These are phyloP conservation scores for Notamacropus eugenii DNA, from an alignment of 2,797 vertebrate species.

Conservation along the genomic window DNA sequence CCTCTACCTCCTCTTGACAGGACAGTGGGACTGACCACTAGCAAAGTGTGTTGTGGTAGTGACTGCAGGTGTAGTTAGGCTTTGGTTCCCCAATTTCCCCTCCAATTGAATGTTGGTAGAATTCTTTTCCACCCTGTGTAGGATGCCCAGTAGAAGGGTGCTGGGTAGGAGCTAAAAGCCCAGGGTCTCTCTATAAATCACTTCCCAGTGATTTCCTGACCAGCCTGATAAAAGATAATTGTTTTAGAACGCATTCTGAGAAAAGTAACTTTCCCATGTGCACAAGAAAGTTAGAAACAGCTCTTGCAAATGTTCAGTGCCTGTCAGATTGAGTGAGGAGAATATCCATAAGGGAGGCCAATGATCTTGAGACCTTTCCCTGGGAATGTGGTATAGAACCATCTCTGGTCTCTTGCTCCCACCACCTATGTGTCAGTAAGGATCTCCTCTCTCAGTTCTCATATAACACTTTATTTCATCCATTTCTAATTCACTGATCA, in stretches of 20 bases:
- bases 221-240: not conserved
- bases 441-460: not conserved
- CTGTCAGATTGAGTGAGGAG: not conserved
- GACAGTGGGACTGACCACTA: not conserved
- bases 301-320: not conserved
- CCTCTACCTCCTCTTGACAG: not conserved
- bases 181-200: not conserved
- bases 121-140: not conserved
- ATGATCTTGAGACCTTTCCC: not conserved
- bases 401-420: not conserved
- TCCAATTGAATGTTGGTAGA: not conserved
- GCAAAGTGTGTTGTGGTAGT: not conserved
- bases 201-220: not conserved
- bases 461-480: not conserved
- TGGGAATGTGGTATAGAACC: not conserved
- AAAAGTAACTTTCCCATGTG: not conserved
- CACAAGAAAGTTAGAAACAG: not conserved
- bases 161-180: not conserved
- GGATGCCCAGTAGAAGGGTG: not conserved
- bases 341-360: no score
- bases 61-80: not conserved
- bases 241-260: not conserved
- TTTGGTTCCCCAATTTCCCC: not conserved
- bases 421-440: not conserved
- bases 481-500: not conserved